These are phyloP conservation scores for Heterodera carotae DNA, from an alignment of 1,140 invertebrate species.

Conservation along the genomic window DNA sequence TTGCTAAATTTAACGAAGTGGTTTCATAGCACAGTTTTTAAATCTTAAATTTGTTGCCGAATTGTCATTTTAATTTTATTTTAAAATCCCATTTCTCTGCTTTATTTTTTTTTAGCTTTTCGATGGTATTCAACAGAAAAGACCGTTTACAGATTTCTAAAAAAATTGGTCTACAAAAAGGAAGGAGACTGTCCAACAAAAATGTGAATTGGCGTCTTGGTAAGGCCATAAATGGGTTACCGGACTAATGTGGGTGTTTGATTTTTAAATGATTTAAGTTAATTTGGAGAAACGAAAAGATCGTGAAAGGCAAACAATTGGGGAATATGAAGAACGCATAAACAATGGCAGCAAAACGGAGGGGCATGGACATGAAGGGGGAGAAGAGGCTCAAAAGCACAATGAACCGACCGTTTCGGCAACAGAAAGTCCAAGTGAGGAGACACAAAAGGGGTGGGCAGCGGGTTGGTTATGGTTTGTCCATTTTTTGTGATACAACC, in stretches of 20 bases:
- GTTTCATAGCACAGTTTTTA: too few relatives aligned
- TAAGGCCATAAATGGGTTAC: neutral
- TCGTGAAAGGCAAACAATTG: slow-evolving; percentile 24
- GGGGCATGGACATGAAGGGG: neutral
- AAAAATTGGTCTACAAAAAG: slow-evolving; percentile 21
- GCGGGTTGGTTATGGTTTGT: slow-evolving; percentile 24
- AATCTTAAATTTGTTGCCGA: too few relatives aligned
- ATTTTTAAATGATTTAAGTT: slow-evolving; percentile 22
- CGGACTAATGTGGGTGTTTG: slow-evolving; percentile 13
- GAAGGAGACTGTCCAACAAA: slow-evolving; percentile 1
- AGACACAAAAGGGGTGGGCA: neutral
- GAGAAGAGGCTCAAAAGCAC: slow-evolving; percentile 1
- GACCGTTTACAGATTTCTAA: slow-evolving; percentile 30
- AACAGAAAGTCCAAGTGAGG: slow-evolving; percentile 20
- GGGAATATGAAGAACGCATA: slow-evolving; percentile 22
- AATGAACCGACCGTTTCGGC: neutral
- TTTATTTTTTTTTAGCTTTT: too few relatives aligned
- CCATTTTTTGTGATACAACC: too few relatives aligned
- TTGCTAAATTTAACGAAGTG: too few relatives aligned
- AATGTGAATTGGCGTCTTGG: slow-evolving; percentile 36
- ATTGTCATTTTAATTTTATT: too few relatives aligned
- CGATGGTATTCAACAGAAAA: slow-evolving; percentile 38
- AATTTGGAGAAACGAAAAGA: slow-evolving; percentile 29
- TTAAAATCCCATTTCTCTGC: too few relatives aligned
- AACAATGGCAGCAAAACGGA: neutral